Evolutionary conservation across 1,140 invertebrate genomes (phyloP), one percentile per base, ranked within the genome.

Genomic region (Drosophila repleta): DNA sequence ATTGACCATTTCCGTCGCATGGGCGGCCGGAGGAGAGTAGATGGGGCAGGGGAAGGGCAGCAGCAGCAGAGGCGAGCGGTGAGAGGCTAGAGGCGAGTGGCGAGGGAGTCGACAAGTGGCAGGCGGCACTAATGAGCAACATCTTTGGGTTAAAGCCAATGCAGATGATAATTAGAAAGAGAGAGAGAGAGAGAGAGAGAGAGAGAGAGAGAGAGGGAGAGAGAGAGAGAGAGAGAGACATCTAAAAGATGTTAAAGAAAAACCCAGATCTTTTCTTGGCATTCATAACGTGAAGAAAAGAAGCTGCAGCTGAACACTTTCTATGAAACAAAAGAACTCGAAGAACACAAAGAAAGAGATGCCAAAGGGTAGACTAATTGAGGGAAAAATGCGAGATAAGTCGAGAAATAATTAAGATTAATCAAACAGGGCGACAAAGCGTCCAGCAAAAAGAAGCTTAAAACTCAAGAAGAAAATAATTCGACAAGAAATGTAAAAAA

Each of bases 1-100:
- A 84, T 84, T 84, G 81, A 84, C 64, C 80, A 74, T 84, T 84
- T 84, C 80, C 80, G 80, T 48, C 66, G 39, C 21, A n/a, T 15
- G 7, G 6, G 26, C 21, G 32, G 41, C 53, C 24, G 26, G 11
- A 35, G 37, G 32, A 21, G 61, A n/a, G n/a, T n/a, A n/a, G n/a
- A n/a, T n/a, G n/a, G n/a, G n/a, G n/a, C n/a, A n/a, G n/a, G n/a
- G n/a, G n/a, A n/a, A n/a, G n/a, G n/a, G n/a, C n/a, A n/a, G n/a
- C n/a, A n/a, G n/a, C n/a, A n/a, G n/a, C n/a, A n/a, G n/a, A n/a
- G n/a, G n/a, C n/a, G n/a, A n/a, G n/a, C n/a, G n/a, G n/a, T n/a
- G n/a, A n/a, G 17, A 45, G 21, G 20, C 29, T 17, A 26, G 24
- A 26, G 24, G 0, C 24, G 24, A 29, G 21, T 35, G n/a, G 15